These are phyloP conservation scores for Lates japonicus DNA, from an alignment of 2,797 vertebrate genomes.

Conservation along the genomic window DNA sequence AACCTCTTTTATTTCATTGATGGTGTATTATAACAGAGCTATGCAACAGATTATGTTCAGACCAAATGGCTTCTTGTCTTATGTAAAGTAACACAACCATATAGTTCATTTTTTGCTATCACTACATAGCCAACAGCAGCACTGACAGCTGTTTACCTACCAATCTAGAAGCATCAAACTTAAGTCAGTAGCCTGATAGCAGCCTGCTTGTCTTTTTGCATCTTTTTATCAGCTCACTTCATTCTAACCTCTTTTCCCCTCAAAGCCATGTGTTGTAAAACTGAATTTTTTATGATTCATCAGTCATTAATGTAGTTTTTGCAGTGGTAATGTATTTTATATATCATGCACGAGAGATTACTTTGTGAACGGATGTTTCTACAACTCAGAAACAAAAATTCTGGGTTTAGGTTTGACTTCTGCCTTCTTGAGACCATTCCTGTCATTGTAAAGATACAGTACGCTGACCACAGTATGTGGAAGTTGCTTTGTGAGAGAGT, in stretches of 20 bases:
- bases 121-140: no score
- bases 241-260: neutral
- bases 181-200: no score
- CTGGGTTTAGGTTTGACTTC: neutral
- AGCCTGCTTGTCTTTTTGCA: neutral
- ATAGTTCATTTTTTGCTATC: neutral
- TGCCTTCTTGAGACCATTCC: neutral
- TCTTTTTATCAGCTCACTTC: neutral
- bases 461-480: constrained; percentile 1
- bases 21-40: neutral
- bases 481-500: constrained; percentile 32
- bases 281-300: neutral
- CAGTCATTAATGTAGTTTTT: neutral
- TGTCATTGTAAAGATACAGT: constrained; percentile 17
- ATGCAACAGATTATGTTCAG: constrained; percentile 12
- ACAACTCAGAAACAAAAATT: neutral
- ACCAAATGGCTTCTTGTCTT: neutral
- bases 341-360: neutral
- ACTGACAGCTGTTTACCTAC: no score
- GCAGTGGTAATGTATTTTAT: neutral
- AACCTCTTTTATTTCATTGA: constrained; percentile 3
- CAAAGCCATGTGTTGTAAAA: neutral
- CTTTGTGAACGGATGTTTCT: neutral
- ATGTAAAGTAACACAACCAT: neutral
- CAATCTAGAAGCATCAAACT: no score